Conservation (phyloP, 2,113 vertebrate species). For the Labeo catla region DNA sequence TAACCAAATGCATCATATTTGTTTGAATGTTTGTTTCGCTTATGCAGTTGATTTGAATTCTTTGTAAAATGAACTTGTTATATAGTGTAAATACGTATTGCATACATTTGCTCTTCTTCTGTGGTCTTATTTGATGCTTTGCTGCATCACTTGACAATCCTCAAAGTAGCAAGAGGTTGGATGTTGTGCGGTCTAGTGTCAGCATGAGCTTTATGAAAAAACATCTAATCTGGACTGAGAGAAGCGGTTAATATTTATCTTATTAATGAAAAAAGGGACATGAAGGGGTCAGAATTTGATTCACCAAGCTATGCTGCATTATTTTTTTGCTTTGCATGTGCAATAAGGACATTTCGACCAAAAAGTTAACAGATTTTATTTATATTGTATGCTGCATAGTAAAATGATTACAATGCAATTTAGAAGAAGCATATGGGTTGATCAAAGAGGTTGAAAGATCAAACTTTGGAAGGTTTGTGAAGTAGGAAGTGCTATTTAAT, state of each 20-base stretch:
- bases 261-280: neutral
- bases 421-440: neutral
- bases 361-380: neutral
- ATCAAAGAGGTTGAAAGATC: neutral
- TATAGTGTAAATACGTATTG: constrained; percentile 68
- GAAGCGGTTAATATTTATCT: neutral
- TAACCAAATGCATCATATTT: constrained; percentile 35
- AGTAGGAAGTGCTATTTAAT: neutral
- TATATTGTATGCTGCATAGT: neutral
- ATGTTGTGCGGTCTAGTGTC: neutral
- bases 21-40: constrained; percentile 22
- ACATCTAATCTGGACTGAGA: neutral
- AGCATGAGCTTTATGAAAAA: neutral
- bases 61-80: constrained; percentile 55
- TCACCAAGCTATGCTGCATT: neutral
- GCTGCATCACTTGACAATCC: neutral
- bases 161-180: neutral
- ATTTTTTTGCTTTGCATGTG: neutral
- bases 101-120: neutral
- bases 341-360: neutral
- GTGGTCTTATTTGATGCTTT: constrained; percentile 36
- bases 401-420: neutral
- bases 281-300: neutral
- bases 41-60: constrained; percentile 36
- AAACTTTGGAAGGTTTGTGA: neutral